Conservation (phyloP, 2,888 invertebrate genomes). For the Lymantria dispar region DNA sequence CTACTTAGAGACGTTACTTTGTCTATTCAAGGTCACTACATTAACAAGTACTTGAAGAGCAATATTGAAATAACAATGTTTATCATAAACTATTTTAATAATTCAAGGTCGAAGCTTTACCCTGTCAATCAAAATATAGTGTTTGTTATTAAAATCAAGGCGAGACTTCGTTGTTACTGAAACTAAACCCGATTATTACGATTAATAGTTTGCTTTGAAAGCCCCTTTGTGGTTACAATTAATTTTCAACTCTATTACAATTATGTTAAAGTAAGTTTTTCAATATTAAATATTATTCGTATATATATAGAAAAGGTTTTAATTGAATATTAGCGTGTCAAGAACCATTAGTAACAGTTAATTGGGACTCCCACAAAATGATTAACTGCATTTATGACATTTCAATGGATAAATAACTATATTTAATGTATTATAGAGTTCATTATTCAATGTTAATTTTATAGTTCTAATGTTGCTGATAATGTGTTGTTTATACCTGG, state of each 20-base stretch:
- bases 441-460: constrained; percentile 2
- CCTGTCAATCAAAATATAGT: constrained; percentile 5
- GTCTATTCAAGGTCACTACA: neutral
- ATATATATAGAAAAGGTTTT: constrained; percentile 32
- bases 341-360: constrained; percentile 48
- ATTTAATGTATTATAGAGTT: constrained; percentile 3
- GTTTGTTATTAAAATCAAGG: neutral
- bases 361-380: constrained; percentile 32
- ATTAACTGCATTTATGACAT: constrained; percentile 26
- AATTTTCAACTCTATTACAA: constrained; percentile 17
- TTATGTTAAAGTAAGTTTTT: constrained; percentile 20
- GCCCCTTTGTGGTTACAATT: constrained; percentile 1
- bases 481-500: neutral
- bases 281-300: constrained; percentile 10
- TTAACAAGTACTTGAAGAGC: neutral
- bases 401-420: constrained; percentile 4
- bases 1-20: too few species aligned
- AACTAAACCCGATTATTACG: constrained; percentile 32
- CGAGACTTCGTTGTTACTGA: constrained; percentile 23
- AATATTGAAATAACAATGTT: neutral
- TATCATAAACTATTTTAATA: neutral
- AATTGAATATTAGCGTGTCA: constrained; percentile 59
- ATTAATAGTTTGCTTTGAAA: constrained; percentile 23
- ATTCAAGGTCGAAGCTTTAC: neutral
- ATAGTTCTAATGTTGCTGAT: neutral